Conservation (phyloP, 2,797 vertebrate genomes). For the Odontamblyopus rebecca region DNA sequence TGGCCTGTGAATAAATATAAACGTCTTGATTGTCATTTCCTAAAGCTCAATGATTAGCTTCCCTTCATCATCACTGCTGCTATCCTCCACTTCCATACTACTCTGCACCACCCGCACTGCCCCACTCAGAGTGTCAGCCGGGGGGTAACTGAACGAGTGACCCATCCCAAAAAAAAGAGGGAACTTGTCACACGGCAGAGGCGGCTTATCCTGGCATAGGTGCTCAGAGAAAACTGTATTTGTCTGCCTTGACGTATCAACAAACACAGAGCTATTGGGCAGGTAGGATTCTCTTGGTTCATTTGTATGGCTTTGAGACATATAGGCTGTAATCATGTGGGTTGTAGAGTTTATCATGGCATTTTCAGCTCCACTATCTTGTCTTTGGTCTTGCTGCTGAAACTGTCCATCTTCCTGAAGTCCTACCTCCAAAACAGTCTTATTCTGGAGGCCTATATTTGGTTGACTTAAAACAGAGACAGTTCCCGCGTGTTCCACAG, state of each 20-base stretch:
- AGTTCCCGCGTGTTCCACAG: constrained; percentile 37
- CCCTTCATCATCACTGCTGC: constrained; percentile 81
- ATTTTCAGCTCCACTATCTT: background rate
- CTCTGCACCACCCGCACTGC: constrained; percentile 43
- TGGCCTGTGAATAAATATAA: background rate
- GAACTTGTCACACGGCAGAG: constrained; percentile 31
- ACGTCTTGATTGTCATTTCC: constrained; percentile 6
- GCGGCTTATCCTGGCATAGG: background rate
- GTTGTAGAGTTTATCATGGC: background rate
- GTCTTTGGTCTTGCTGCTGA: constrained; percentile 11
- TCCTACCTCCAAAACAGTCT: background rate
- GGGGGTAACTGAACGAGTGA: constrained; percentile 32
- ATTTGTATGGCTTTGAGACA: constrained; percentile 8
- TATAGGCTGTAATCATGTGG: background rate
- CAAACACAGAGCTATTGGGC: background rate
- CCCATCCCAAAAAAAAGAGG: constrained; percentile 33
- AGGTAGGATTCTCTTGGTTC: background rate
- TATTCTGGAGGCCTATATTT: background rate
- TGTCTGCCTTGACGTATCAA: background rate
- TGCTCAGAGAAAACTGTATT: constrained; percentile 8
- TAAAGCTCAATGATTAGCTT: constrained; percentile 82
- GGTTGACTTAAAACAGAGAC: constrained; percentile 1
- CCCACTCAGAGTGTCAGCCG: constrained; percentile 30
- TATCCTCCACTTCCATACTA: constrained; percentile 66
- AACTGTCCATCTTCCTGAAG: constrained; percentile 7